A percentile compares a stretch with the other conserved stretches of the same genome.
These are phyloP conservation scores for Solenodon paradoxus DNA, from an alignment of 2,113 vertebrate species.

Conservation along the genomic window DNA sequence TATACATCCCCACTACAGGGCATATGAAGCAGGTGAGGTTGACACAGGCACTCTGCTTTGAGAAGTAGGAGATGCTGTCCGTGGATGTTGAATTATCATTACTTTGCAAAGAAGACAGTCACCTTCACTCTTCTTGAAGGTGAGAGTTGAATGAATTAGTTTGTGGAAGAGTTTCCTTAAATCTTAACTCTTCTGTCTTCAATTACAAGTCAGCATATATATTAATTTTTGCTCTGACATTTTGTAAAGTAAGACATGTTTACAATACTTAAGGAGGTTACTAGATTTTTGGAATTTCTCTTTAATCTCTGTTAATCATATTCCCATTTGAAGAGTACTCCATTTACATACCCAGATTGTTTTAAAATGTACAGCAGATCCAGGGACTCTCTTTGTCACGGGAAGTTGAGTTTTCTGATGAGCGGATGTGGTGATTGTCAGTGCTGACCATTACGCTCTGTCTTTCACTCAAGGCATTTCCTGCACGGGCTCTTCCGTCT, in stretches of 20 bases:
- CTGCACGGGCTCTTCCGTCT: not conserved
- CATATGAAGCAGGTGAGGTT: not conserved
- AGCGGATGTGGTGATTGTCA: not conserved
- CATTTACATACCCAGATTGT: not conserved
- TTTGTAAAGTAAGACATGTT: not conserved
- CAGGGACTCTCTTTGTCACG: not conserved
- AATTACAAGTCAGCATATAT: not conserved
- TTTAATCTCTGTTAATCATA: not conserved
- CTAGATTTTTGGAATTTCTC: not conserved
- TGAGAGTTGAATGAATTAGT: not conserved
- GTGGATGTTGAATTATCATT: not conserved
- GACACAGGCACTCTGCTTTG: not conserved
- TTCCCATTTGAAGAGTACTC: not conserved
- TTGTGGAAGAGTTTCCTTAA: not conserved
- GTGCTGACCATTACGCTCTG: not conserved
- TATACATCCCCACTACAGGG: not conserved
- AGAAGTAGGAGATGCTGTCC: accelerated
- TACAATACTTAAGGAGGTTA: not conserved
- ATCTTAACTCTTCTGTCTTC: slow-evolving; percentile 33
- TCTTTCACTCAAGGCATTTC: not conserved
- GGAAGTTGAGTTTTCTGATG: not conserved
- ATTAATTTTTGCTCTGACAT: not conserved
- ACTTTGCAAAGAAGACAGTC: not conserved
- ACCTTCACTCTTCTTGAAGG: not conserved
- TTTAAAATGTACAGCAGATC: not conserved